Conservation (phyloP, 2,113 vertebrate species). For the Solea solea region DNA sequence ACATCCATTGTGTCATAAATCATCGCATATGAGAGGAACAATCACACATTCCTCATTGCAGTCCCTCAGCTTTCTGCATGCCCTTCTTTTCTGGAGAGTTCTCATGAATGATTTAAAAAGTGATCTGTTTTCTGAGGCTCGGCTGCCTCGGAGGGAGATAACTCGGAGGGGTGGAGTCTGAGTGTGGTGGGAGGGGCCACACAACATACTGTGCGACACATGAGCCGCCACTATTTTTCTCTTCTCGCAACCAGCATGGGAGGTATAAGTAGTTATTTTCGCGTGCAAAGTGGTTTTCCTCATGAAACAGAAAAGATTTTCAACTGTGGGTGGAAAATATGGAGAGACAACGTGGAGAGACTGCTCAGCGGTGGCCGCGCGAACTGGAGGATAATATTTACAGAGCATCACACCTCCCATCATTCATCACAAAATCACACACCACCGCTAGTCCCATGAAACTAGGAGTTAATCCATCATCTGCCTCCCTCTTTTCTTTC, state of each 20-base stretch:
- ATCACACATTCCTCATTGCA: conserved; percentile 70
- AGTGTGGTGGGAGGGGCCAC: conserved; percentile 34
- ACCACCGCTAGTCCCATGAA: conserved; percentile 74
- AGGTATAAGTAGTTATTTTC: conserved; percentile 6
- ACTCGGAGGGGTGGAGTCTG: conserved; percentile 56
- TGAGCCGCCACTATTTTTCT: conserved; percentile 1
- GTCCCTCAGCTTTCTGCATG: conserved; percentile 66
- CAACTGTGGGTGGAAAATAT: conserved; percentile 3
- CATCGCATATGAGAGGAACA: conserved; percentile 67
- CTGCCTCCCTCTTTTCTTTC: conserved; percentile 60
- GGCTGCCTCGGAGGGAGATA: conserved; percentile 50
- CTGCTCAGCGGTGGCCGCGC: conserved; percentile 39
- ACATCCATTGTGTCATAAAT: conserved; percentile 78
- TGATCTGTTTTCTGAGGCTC: conserved; percentile 69
- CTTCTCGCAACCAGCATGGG: conserved; percentile 28
- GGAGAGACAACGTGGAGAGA: not conserved
- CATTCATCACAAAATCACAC: conserved; percentile 76
- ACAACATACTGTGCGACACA: not conserved
- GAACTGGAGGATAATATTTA: conserved; percentile 74
- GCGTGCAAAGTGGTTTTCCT: conserved; percentile 28
- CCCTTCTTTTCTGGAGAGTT: conserved; percentile 68
- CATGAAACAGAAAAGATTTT: conserved; percentile 45
- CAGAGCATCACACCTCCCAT: conserved; percentile 66
- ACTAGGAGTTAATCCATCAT: conserved; percentile 81
- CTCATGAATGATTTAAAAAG: conserved; percentile 81